Percentiles rank a stretch among this genome's conserved stretches.
Conservation (phyloP, 2,888 invertebrate genomes). For the Pachydiplax longipennis region DNA sequence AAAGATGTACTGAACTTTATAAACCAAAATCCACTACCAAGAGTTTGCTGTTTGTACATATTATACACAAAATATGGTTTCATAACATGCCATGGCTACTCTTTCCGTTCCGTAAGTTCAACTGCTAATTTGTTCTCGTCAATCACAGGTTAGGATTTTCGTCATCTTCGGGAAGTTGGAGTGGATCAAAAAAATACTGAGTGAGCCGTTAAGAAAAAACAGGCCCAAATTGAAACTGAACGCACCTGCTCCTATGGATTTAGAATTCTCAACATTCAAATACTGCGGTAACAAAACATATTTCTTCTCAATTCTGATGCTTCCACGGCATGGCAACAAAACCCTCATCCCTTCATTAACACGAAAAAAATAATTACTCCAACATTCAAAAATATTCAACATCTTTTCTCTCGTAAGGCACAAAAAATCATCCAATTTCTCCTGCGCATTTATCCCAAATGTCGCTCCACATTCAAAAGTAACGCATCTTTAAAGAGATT, state of each 20-base stretch:
- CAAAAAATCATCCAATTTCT: neutral
- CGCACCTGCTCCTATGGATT: neutral
- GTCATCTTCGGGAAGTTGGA: too few species aligned
- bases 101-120: neutral
- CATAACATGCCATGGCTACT: conserved; percentile 12
- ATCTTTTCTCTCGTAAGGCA: conserved; percentile 6
- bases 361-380: neutral
- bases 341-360: neutral
- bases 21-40: neutral
- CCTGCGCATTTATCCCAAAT: neutral
- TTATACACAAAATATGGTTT: conserved; percentile 20
- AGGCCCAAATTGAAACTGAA: neutral
- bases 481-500: neutral
- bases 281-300: neutral
- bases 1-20: neutral
- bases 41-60: conserved; percentile 6
- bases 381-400: conserved; percentile 8
- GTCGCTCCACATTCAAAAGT: neutral
- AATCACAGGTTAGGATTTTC: conserved; percentile 18
- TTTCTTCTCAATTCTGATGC: neutral
- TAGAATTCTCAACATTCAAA: neutral
- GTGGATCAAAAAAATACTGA: neutral
- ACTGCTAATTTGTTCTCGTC: neutral
- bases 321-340: conserved; percentile 35
- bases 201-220: neutral